These are phyloP conservation scores for Carettochelys insculpta DNA, from an alignment of 2,113 vertebrate species.

Conservation along the genomic window DNA sequence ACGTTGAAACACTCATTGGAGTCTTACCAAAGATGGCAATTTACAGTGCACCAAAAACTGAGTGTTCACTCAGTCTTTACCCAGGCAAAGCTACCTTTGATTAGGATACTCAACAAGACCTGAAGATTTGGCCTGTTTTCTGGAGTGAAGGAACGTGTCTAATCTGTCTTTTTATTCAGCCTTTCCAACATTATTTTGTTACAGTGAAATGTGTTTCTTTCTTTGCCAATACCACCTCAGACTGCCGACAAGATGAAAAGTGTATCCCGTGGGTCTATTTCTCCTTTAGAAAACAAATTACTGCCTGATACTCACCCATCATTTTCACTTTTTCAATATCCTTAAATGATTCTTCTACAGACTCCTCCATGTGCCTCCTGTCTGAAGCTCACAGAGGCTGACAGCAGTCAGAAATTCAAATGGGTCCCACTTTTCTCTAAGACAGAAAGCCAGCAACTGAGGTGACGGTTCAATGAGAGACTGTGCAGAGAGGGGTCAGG, in stretches of 20 bases:
- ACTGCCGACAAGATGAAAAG: slow-evolving; percentile 32
- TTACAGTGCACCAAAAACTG: slow-evolving; percentile 33
- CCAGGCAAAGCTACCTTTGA: neutral
- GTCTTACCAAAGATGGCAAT: too few relatives aligned
- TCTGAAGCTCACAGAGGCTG: neutral
- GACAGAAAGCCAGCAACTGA: neutral
- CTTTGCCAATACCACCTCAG: neutral
- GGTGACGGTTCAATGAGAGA: neutral
- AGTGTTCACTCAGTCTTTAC: neutral
- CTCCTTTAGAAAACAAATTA: slow-evolving; percentile 41
- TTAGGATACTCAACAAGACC: neutral
- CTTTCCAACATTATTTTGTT: neutral
- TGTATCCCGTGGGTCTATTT: slow-evolving; percentile 51
- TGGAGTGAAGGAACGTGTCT: neutral
- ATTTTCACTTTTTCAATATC: slow-evolving; percentile 32
- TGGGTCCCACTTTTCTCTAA: slow-evolving; percentile 24
- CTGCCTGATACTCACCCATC: neutral
- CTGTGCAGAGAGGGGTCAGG: neutral
- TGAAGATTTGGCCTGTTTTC: neutral
- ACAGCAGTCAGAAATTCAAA: slow-evolving; percentile 51
- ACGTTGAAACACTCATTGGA: neutral
- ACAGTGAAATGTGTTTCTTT: slow-evolving; percentile 4
- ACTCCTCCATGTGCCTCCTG: slow-evolving; percentile 34
- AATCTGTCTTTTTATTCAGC: neutral
- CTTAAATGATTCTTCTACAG: slow-evolving; percentile 31